These are phyloP conservation scores for Polyergus mexicanus DNA, from an alignment of 1,140 invertebrate genomes.

Conservation along the genomic window DNA sequence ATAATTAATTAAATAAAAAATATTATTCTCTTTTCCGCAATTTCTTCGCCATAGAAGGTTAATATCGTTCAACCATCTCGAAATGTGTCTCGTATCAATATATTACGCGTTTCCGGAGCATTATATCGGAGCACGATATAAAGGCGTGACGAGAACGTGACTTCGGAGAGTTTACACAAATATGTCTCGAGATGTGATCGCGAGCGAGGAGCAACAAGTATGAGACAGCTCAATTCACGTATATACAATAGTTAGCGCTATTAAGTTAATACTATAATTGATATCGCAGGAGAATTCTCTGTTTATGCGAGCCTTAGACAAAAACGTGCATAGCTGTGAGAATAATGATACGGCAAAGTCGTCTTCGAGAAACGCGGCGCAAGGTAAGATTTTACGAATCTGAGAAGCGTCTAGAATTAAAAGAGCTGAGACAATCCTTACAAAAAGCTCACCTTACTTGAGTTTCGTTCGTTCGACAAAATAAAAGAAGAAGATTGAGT, in stretches of 20 bases:
- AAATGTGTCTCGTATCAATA: background rate
- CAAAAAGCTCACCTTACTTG: background rate
- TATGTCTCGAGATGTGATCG: background rate
- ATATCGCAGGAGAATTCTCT: background rate
- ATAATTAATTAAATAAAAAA: slow-evolving; percentile 7
- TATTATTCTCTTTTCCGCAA: too few relatives aligned
- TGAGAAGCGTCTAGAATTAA: background rate
- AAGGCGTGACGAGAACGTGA: background rate
- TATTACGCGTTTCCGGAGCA: background rate
- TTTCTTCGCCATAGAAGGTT: background rate
- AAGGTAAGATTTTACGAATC: background rate
- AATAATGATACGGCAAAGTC: slow-evolving; percentile 28
- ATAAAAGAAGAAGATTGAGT: background rate
- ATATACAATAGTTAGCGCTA: background rate
- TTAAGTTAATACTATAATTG: slow-evolving; percentile 14
- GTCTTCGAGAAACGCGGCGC: background rate
- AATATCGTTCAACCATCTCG: background rate
- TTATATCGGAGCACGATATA: background rate
- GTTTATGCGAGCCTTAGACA: background rate
- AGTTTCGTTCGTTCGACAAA: background rate
- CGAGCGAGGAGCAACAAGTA: slow-evolving; percentile 9
- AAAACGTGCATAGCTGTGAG: background rate
- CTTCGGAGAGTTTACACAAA: background rate
- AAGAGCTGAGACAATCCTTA: background rate
- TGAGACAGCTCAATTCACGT: background rate